Evolutionary conservation across 2,113 vertebrate species (phyloP), one percentile per base, ranked within the genome.

Genomic region (Henicopernis longicauda): DNA sequence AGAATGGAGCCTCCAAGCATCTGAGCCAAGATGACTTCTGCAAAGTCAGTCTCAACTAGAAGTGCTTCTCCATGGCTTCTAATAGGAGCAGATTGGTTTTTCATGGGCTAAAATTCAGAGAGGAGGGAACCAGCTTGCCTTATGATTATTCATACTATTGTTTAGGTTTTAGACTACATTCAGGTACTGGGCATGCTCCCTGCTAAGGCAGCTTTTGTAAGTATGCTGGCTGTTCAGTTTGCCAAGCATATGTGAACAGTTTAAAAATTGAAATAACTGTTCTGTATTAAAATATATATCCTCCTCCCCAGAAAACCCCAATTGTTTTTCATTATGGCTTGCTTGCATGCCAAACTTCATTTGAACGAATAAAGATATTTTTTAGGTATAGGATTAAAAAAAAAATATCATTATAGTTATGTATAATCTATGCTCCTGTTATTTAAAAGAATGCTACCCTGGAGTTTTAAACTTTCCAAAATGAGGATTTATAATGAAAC

Each of bases 231-330:
- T 93, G 63, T 79, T 95, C 88, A 38, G 67, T 85, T 71, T 96
- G 96, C 96, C 96, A 97, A 95, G 92, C 93, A 97, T 90, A 96
- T 97, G 95, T 91, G 95, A 96, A 94, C 45, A 93, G 89, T 97
- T 97, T 96, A 86, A 87, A 96, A 97, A 97, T 97, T 95, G 78
- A 97, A 98, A 95, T 97, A 97, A 98, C 91, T 97, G 58, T 97
- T 97, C 65, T 95, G 54, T 95, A 97, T 97, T 98, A 69, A 88
- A 96, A 97, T 63, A 95, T 95, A 88, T 89, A 94, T 97, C 6
- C 6, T 14, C n/a, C n/a, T n/a, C 63, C 74, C 54, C 63, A 16
- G 38, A 89, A 82, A 54, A 13, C 0, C 61, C 47, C 95, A 97
- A 98, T 97, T 98, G 90, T 82, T 98, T 98, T 97, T 92, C 86